phyloP scores from a whole-genome alignment of 2,797 vertebrate genomes.

The Poeciliopsis presidionis region DNA sequence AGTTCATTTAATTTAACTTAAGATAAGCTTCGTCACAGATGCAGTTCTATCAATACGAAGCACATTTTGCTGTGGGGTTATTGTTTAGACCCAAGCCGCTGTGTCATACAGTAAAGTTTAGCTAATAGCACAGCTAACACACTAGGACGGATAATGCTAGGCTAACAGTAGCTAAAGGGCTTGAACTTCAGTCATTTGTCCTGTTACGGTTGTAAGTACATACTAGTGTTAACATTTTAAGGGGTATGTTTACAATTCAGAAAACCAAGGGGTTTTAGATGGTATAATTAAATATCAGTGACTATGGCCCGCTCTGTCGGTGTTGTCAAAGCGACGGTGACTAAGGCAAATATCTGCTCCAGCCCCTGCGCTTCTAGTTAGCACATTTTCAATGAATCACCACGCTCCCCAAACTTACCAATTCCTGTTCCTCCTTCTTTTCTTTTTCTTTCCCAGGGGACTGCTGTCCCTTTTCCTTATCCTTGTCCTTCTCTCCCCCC shows the following conservation, averaged over 20 bases:
- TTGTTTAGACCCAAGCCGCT: neutral
- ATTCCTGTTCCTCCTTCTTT: constrained; percentile 85
- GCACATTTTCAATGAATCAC: constrained; percentile 26
- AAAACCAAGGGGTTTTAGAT: accelerated
- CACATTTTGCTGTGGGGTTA: neutral
- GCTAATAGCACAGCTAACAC: neutral
- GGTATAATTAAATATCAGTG: neutral
- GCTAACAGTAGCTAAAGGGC: constrained; percentile 16
- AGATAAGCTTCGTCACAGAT: neutral
- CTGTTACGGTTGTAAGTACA: neutral
- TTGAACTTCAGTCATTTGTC: neutral
- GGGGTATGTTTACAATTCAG: accelerated
- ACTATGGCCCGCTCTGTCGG: constrained; percentile 59
- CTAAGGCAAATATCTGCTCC: constrained; percentile 77
- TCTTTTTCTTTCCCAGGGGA: constrained; percentile 83
- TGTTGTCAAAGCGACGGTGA: constrained; percentile 80
- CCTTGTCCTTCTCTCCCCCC: constrained; percentile 81
- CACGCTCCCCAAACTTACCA: constrained; percentile 65
- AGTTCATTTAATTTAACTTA: neutral
- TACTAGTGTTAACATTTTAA: accelerated
- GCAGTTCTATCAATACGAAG: neutral
- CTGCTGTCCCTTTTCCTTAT: constrained; percentile 78
- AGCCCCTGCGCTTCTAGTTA: constrained; percentile 12
- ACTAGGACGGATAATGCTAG: constrained; percentile 16
- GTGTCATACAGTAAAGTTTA: constrained; percentile 3